These are phyloP conservation scores for Scarus forsteni DNA, from an alignment of 2,797 vertebrate genomes.

Conservation along the genomic window DNA sequence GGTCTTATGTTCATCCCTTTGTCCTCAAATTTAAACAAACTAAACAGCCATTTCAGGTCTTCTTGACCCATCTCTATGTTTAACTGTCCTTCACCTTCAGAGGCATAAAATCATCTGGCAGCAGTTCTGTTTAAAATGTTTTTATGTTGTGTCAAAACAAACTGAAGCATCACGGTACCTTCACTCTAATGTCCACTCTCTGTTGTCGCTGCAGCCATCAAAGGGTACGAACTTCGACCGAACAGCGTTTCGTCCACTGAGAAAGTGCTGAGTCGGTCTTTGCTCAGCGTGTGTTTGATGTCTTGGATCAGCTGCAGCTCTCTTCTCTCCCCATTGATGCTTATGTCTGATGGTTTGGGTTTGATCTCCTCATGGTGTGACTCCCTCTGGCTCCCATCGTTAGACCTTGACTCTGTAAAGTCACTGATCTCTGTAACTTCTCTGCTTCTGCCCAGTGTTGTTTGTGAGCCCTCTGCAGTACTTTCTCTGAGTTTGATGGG, in stretches of 20 bases:
- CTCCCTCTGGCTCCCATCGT: constrained; percentile 58
- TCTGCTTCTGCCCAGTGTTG: constrained; percentile 5
- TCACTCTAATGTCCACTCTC: constrained; percentile 70
- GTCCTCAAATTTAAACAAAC: too few relatives aligned
- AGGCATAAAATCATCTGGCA: neutral
- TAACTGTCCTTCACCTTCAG: neutral
- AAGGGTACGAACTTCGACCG: constrained; percentile 64
- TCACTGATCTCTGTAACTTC: constrained; percentile 64
- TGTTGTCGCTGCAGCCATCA: constrained; percentile 60
- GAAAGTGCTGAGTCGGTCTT: constrained; percentile 67
- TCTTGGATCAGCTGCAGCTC: constrained; percentile 52
- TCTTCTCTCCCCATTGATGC: constrained; percentile 21
- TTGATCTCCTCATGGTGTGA: constrained; percentile 6
- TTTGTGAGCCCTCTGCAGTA: neutral
- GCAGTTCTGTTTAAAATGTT: neutral
- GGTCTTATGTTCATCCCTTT: too few relatives aligned
- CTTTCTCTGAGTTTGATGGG: neutral
- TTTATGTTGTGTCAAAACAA: neutral
- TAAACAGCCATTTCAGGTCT: too few relatives aligned
- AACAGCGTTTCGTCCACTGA: constrained; percentile 73
- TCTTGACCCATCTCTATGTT: too few relatives aligned
- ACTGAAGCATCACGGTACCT: constrained; percentile 8
- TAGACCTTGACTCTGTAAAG: constrained; percentile 50
- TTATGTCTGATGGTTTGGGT: constrained; percentile 30
- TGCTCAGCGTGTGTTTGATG: constrained; percentile 64